A percentile compares a stretch with the other conserved stretches of the same genome.
Evolutionary conservation across 2,888 invertebrate genomes (phyloP).

Genomic region (Luperina nickerlii): DNA sequence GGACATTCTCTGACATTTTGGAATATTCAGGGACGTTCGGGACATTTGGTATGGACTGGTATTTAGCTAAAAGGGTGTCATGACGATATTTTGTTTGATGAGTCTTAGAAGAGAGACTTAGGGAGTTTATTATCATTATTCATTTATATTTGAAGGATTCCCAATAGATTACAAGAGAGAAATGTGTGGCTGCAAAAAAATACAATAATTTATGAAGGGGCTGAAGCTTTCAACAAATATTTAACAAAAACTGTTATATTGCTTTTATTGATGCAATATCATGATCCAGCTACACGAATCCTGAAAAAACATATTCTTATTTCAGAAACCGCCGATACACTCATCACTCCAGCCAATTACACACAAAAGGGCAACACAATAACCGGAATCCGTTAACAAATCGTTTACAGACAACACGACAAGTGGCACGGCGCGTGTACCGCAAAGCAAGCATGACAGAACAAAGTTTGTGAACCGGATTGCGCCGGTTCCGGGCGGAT

Average conservation of each 20-base stretch:
- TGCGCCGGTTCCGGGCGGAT: slow-evolving; percentile 79
- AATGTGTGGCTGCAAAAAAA: not conserved
- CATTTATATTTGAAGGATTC: not conserved
- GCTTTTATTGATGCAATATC: not conserved
- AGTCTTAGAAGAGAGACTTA: not conserved
- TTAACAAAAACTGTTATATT: not conserved
- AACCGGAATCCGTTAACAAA: slow-evolving; percentile 74
- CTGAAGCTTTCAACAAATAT: not conserved
- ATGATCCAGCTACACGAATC: too few species aligned
- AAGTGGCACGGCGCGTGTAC: slow-evolving; percentile 80
- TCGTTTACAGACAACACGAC: slow-evolving; percentile 74
- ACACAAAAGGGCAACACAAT: slow-evolving; percentile 62
- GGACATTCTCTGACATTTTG: slow-evolving; percentile 57
- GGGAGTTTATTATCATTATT: not conserved
- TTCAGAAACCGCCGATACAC: slow-evolving; percentile 29
- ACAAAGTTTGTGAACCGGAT: slow-evolving; percentile 86
- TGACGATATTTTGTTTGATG: slow-evolving; percentile 36
- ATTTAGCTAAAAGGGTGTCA: slow-evolving; percentile 64
- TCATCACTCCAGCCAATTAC: slow-evolving; percentile 60
- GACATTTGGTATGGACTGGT: slow-evolving; percentile 36
- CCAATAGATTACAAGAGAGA: not conserved
- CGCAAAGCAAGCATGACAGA: slow-evolving; percentile 84
- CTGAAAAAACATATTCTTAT: slow-evolving; percentile 12
- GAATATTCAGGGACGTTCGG: slow-evolving; percentile 11
- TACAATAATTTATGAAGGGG: not conserved